Conservation (phyloP, 2,113 vertebrate species). For the Prolemur simus region DNA sequence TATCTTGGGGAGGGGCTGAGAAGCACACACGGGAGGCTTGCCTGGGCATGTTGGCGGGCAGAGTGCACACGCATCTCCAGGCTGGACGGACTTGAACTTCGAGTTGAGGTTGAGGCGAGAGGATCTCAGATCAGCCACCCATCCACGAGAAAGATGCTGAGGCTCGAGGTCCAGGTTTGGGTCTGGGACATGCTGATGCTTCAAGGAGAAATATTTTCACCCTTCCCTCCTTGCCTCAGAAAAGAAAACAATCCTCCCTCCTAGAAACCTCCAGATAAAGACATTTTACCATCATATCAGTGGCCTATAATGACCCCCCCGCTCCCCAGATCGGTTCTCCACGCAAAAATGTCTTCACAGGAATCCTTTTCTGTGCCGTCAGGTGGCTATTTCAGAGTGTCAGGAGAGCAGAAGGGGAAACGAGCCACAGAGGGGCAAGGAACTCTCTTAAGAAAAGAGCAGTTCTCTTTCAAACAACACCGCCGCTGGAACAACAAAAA, state of each 20-base stretch:
- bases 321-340: too few relatives aligned
- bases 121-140: neutral
- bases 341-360: neutral
- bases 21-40: conserved; percentile 12
- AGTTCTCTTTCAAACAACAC: neutral
- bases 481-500: neutral
- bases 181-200: neutral
- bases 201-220: conserved; percentile 1
- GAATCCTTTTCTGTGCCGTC: neutral
- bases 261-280: neutral
- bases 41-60: neutral
- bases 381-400: neutral
- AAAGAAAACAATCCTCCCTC: neutral
- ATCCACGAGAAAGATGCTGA: neutral
- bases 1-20: neutral
- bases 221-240: neutral
- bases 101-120: neutral
- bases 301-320: neutral
- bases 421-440: neutral
- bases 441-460: neutral
- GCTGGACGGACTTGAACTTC: neutral
- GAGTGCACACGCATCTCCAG: rapidly evolving
- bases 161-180: neutral
- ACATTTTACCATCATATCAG: neutral
- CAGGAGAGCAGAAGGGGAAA: neutral